phyloP scores from a whole-genome alignment of 1,140 invertebrate species.

The Zophobas morio region DNA sequence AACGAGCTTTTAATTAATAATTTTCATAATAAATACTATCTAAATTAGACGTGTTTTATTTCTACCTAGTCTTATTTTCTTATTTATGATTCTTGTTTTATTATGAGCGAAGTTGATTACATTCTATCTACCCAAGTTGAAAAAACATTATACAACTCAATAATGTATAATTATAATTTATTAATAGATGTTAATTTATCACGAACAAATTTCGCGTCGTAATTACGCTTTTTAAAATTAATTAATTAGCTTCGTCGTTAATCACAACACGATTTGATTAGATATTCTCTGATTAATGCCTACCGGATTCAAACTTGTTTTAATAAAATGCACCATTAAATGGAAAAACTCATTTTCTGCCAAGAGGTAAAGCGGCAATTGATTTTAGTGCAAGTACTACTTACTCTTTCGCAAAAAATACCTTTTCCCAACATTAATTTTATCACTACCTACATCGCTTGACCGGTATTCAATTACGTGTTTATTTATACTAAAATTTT shows the following conservation, averaged over 20 bases:
- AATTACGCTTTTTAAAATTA: not conserved
- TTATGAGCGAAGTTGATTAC: too few species aligned
- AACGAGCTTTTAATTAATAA: too few species aligned
- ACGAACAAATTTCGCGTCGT: not conserved
- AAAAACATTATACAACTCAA: too few species aligned
- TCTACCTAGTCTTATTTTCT: too few species aligned
- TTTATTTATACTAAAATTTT: conserved; percentile 24
- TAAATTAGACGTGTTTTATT: too few species aligned
- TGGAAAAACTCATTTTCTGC: not conserved
- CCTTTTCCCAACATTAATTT: not conserved
- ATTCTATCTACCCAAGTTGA: too few species aligned
- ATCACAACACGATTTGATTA: not conserved
- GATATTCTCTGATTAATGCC: not conserved
- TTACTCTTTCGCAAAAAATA: not conserved
- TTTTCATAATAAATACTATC: too few species aligned
- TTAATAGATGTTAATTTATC: conserved; percentile 1
- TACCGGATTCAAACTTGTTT: not conserved
- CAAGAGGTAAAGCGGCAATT: not conserved
- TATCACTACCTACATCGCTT: not conserved
- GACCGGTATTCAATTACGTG: conserved; percentile 23
- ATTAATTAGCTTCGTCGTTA: not conserved
- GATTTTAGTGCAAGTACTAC: not conserved
- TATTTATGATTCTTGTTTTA: too few species aligned
- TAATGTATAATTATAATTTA: not conserved
- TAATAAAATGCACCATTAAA: too few species aligned